phyloP scores from a whole-genome alignment of 2,888 invertebrate genomes.

The Tiphia femorata region DNA sequence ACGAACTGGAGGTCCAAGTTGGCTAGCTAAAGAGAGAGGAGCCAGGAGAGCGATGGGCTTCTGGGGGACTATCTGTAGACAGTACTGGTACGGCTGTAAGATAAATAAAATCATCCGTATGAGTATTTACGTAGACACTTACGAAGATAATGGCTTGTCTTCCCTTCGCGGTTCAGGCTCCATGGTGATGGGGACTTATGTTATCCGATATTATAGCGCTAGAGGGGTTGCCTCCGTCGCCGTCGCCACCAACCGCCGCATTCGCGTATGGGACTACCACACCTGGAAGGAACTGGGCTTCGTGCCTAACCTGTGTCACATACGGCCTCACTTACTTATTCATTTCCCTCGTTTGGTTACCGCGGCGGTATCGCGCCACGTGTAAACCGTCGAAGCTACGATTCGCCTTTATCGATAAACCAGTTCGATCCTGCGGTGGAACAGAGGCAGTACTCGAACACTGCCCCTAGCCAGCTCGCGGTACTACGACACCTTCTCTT shows the following conservation, averaged over 20 bases:
- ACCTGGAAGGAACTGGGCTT: too few species aligned
- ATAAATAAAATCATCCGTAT: conserved; percentile 57
- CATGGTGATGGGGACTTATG: conserved; percentile 46
- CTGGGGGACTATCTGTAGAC: not conserved
- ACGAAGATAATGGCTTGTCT: conserved; percentile 42
- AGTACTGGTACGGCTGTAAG: conserved; percentile 15
- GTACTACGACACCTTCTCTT: too few species aligned
- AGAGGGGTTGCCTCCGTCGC: conserved; percentile 1
- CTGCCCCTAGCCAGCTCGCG: too few species aligned
- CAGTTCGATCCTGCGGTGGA: conserved; percentile 35
- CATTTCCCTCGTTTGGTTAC: conserved; percentile 21
- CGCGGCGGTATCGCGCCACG: conserved; percentile 9
- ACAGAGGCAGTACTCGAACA: too few species aligned
- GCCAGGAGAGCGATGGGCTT: not conserved
- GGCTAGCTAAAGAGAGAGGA: not conserved
- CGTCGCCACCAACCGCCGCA: too few species aligned
- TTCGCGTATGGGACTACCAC: too few species aligned
- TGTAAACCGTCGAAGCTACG: conserved; percentile 33
- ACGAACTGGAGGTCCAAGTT: not conserved
- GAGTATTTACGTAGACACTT: conserved; percentile 51
- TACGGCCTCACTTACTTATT: conserved; percentile 25
- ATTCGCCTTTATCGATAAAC: conserved; percentile 43
- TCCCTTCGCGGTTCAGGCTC: conserved; percentile 34
- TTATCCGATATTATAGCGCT: conserved; percentile 48
- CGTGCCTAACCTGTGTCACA: not conserved